These are phyloP conservation scores for Ptychobarbus kaznakovi DNA, from an alignment of 2,797 vertebrate genomes.

Conservation along the genomic window DNA sequence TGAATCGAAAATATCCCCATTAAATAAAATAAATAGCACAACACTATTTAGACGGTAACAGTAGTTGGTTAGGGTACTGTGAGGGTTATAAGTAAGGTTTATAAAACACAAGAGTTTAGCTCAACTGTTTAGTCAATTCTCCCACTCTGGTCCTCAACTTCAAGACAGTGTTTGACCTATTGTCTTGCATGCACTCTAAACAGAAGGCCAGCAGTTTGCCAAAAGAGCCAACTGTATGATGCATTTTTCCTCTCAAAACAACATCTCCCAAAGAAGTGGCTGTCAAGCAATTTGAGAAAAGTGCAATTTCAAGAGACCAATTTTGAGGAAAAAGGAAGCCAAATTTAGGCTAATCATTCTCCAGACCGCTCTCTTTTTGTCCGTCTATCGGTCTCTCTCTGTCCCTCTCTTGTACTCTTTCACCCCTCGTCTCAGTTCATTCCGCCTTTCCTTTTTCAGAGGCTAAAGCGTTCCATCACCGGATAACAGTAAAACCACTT, in stretches of 20 bases:
- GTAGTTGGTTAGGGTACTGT: background rate
- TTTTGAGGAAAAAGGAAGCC: conserved; percentile 67
- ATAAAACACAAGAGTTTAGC: conserved; percentile 1
- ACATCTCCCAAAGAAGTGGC: conserved; percentile 53
- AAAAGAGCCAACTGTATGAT: conserved; percentile 29
- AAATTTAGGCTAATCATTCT: conserved; percentile 69
- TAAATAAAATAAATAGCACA: background rate
- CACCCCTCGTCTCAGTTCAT: background rate
- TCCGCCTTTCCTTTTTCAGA: conserved; percentile 40
- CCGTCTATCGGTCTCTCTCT: background rate
- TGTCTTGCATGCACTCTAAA: conserved; percentile 41
- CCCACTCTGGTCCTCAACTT: conserved; percentile 1
- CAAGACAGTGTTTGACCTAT: conserved; percentile 38
- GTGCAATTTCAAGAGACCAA: conserved; percentile 63
- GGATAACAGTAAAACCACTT: conserved; percentile 53
- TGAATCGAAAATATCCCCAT: background rate
- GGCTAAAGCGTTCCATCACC: conserved; percentile 47
- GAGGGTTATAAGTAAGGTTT: background rate
- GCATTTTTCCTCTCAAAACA: conserved; percentile 46
- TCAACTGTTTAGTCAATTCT: conserved; percentile 31
- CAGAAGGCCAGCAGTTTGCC: conserved; percentile 40
- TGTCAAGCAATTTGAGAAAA: conserved; percentile 68
- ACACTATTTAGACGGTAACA: background rate
- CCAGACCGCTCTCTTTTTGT: conserved; percentile 47
- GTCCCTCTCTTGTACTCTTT: conserved; percentile 34